Base-by-base conservation (phyloP, 2,888 invertebrate genomes). In the Labia minor region DNA sequence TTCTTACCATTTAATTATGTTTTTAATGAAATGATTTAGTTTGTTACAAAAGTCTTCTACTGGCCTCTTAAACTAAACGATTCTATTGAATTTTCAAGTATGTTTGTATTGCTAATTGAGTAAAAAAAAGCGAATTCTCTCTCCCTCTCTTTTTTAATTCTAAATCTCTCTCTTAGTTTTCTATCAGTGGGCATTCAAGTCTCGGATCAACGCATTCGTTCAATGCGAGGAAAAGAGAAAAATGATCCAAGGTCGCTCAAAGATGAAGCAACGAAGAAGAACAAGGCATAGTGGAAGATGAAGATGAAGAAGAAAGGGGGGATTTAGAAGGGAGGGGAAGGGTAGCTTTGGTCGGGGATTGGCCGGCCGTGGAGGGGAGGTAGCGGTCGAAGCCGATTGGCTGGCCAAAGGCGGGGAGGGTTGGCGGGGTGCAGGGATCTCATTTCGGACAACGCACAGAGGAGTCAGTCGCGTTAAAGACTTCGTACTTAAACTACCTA, bases 141-240 rank as follows among this genome's bases (percentile, higher is more conserved):
- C 26, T 6, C 4, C 26, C 8, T 49, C n/a, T 49, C 49, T 16
- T 4, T 49, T n/a, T n/a, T n/a, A n/a, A n/a, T n/a, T n/a, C n/a
- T n/a, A n/a, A 8, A 11, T 49, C n/a, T 49, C 49, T 4, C 49
- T 49, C 49, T 14, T 26, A 26, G 26, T 14, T 49, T 16, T 49
- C 49, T 49, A 3, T 49, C n/a, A 8, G 6, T 49, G 49, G 4
- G 49, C 49, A 49, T 49, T 49, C 49, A 49, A 49, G 49, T 49
- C 49, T 49, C 49, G 49, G 49, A 49, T 49, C 6, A 49, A 49
- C 49, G 49, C 49, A 49, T 49, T 49, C n/a, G 49, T n/a, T n/a
- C 6, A 49, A 16, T 3, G 49, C 3, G 49, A 49, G 49, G 16
- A 14, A 49, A 16, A 49, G 49, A 49, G 49, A 49, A 14, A 49